Base-by-base conservation (phyloP, 1,140 invertebrate genomes). In the Agrilus planipennis region DNA sequence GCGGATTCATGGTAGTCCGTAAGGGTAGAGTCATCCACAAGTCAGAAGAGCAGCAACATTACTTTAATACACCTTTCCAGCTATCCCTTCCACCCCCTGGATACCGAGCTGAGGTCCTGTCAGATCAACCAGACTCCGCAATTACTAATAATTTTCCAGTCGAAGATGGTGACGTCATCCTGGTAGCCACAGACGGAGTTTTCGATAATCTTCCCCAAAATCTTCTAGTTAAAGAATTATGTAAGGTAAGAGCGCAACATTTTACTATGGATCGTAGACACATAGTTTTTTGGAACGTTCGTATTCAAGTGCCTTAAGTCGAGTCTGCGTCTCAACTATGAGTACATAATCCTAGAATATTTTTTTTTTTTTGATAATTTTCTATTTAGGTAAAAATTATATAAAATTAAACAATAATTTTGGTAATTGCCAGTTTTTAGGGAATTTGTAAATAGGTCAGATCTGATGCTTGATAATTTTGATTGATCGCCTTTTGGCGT, bases 31-130 rank as follows among this genome's bases (percentile, higher is more conserved):
- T 97, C 11, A 79, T 97, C 15, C 86, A 92, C 62, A 76, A 88
- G 39, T 93, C 89, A 1, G 82, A 89, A 51, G 93, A 98, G 63
- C 93, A 97, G 59, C 90, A 94, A 54, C 93, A 98, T 65, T 96
- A 96, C 62, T 98, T 98, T 62, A 97, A 98, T 67, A 95, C 94
- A 19, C 94, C 94, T 5, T 97, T 92, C 69, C 93, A 98, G 66
- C 70, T 98, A 34, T 89, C 90, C 25, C 67, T 96, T 45, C 86
- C 90, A 30, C 94, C 93, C 14, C 88, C 91, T 3, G 81, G 83
- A 29, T 83, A 89, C 50, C 80, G 81, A 45, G 76, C 76, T 16
- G 76, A 80, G 51, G 87, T 91, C 20, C 72, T 90, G 4, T 89
- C 84, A 60, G 90, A 92, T 65, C 89, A 87, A 62, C 91, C 92